These are phyloP conservation scores for Hyppa rectilinea DNA, from an alignment of 2,888 invertebrate species.

Conservation along the genomic window DNA sequence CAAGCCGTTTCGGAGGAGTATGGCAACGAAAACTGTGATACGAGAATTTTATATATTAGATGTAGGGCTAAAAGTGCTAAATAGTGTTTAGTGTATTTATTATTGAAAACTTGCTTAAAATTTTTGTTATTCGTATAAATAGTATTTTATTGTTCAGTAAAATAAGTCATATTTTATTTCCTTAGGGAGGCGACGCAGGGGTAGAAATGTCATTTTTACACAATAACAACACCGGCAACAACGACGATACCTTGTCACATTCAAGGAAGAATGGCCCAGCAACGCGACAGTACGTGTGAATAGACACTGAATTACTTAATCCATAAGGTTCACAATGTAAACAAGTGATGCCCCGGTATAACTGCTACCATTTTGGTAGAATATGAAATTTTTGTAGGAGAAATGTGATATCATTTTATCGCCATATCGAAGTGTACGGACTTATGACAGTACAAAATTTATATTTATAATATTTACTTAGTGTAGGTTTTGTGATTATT, in stretches of 20 bases:
- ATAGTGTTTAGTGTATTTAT: background rate
- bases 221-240: conserved; percentile 91
- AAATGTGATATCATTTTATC: conserved; percentile 78
- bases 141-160: background rate
- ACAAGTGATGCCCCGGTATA: conserved; percentile 50
- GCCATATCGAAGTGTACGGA: conserved; percentile 76
- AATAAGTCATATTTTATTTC: conserved; percentile 44
- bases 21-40: too few species aligned
- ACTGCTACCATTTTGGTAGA: conserved; percentile 72
- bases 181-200: conserved; percentile 83
- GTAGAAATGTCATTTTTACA: conserved; percentile 94
- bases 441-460: conserved; percentile 83
- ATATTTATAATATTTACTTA: conserved; percentile 69
- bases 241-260: conserved; percentile 83
- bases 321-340: conserved; percentile 44
- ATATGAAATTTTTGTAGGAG: conserved; percentile 51
- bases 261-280: conserved; percentile 85
- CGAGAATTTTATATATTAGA: too few species aligned
- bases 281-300: conserved; percentile 84
- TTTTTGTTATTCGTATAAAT: background rate
- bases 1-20: too few species aligned
- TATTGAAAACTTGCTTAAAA: background rate
- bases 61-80: background rate
- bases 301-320: conserved; percentile 24
- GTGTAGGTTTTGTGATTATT: conserved; percentile 62